These are phyloP conservation scores for Tichodroma muraria DNA, from an alignment of 2,113 vertebrate species.

Conservation along the genomic window DNA sequence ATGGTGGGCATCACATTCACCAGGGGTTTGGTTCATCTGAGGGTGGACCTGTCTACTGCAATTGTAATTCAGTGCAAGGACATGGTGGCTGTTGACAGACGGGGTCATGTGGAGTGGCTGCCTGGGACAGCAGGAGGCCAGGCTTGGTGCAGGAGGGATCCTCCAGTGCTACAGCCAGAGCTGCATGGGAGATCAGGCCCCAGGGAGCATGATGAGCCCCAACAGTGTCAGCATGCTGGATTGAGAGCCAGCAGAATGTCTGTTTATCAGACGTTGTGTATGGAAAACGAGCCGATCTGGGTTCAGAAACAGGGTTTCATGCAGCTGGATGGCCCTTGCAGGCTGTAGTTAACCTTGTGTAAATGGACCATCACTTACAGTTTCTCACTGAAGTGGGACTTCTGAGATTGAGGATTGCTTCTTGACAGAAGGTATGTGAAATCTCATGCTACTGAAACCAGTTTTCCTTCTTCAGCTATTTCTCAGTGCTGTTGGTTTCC, in stretches of 20 bases:
- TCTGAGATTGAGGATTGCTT: background rate
- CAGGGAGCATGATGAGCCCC: accelerated
- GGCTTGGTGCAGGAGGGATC: background rate
- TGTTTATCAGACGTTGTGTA: background rate
- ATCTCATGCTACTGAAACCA: background rate
- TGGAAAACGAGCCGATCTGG: background rate
- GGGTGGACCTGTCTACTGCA: background rate
- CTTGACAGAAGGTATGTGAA: background rate
- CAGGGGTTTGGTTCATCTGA: background rate
- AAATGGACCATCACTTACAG: background rate
- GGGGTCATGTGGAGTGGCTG: background rate
- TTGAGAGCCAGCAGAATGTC: background rate
- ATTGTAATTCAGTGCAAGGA: background rate
- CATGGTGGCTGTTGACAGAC: background rate
- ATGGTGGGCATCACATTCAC: background rate
- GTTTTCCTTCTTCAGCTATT: background rate
- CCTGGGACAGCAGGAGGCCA: background rate
- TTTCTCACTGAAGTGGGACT: background rate
- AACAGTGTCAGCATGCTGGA: accelerated
- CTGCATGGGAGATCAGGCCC: too few species aligned
- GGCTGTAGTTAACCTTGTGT: background rate
- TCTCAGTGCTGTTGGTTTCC: background rate
- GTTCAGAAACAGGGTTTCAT: background rate
- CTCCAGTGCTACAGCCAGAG: background rate
- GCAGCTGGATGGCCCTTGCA: background rate